Percentiles rank a stretch among this genome's conserved stretches.
These are phyloP conservation scores for Sitta europaea DNA, from an alignment of 2,113 vertebrate genomes.

Conservation along the genomic window DNA sequence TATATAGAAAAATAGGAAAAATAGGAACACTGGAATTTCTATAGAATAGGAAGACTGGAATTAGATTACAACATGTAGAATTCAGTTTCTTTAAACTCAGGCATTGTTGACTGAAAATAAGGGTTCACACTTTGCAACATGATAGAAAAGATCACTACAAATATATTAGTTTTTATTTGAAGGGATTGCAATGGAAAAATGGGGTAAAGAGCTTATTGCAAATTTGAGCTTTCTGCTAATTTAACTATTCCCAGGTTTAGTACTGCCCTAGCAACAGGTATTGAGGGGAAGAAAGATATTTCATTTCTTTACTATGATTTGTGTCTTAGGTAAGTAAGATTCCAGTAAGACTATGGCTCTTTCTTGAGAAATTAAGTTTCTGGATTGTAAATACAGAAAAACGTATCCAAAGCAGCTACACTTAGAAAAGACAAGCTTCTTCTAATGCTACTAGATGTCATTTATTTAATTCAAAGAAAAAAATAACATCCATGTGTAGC, in stretches of 20 bases:
- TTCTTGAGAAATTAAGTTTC: not conserved
- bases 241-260: not conserved
- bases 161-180: not conserved
- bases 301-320: not conserved
- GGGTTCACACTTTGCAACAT: not conserved
- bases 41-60: not conserved
- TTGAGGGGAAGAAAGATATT: not conserved
- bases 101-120: not conserved
- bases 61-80: not conserved
- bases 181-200: not conserved
- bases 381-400: not conserved
- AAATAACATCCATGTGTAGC: not conserved
- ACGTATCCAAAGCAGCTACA: not conserved
- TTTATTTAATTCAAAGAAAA: not conserved
- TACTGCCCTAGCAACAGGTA: not conserved
- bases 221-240: not conserved
- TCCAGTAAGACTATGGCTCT: not conserved
- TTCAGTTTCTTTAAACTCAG: not conserved
- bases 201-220: not conserved
- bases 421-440: not conserved
- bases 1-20: not conserved
- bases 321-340: not conserved
- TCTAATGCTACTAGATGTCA: not conserved
- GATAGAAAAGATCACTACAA: not conserved
- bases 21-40: not conserved